Percentiles rank a stretch among this genome's conserved stretches.
Evolutionary conservation across 2,113 vertebrate species (phyloP).

Genomic region (Cryptomyrus ogoouensis): DNA sequence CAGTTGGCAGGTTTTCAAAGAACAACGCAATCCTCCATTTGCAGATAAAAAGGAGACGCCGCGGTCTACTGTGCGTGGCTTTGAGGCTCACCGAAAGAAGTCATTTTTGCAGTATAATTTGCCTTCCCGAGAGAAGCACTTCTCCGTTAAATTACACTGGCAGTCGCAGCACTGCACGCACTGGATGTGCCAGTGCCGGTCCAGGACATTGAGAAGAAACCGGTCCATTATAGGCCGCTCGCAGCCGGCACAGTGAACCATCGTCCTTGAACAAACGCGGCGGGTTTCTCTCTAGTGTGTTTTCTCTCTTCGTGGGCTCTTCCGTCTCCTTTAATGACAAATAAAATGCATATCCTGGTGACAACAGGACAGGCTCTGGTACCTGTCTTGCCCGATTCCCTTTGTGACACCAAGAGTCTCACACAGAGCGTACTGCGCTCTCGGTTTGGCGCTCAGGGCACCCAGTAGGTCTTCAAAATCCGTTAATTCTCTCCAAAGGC

Average conservation of each 20-base stretch:
- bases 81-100: constrained; percentile 87
- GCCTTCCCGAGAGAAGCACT: constrained; percentile 95
- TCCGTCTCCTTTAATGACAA: background rate
- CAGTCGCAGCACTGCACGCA: constrained; percentile 98
- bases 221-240: constrained; percentile 94
- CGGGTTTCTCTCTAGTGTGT: background rate
- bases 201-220: constrained; percentile 94
- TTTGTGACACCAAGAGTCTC: background rate
- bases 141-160: constrained; percentile 94
- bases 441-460: background rate
- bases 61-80: background rate
- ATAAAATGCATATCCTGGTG: background rate
- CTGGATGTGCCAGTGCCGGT: constrained; percentile 95
- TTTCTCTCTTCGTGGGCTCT: background rate
- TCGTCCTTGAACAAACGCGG: constrained; percentile 68
- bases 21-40: background rate
- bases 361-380: background rate
- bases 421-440: background rate
- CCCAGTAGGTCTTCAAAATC: background rate
- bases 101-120: constrained; percentile 97
- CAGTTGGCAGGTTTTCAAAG: background rate
- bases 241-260: constrained; percentile 94
- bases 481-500: background rate
- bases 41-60: background rate
- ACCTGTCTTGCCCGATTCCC: background rate